These are phyloP conservation scores for Scaptomyza montana DNA, from an alignment of 1,140 invertebrate species.

Conservation along the genomic window DNA sequence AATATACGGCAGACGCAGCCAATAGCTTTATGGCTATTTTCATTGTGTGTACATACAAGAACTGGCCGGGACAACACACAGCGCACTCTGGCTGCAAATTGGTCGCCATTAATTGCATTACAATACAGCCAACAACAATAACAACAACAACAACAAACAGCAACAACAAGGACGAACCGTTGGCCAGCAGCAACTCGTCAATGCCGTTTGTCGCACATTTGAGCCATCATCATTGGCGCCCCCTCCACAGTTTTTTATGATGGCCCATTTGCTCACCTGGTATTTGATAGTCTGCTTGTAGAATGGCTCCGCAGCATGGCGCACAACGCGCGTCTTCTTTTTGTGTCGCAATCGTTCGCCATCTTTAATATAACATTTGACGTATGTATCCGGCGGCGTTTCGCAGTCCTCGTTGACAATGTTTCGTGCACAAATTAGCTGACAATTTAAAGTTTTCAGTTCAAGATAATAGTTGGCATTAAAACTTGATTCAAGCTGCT, in stretches of 20 bases:
- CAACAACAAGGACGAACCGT: slow-evolving; percentile 8
- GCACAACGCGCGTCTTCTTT: slow-evolving; percentile 93
- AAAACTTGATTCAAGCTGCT: too few species aligned
- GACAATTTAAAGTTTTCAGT: neutral
- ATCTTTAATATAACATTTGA: slow-evolving; percentile 96
- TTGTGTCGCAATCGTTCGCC: slow-evolving; percentile 94
- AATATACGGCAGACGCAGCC: slow-evolving; percentile 33
- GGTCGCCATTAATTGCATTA: slow-evolving; percentile 69
- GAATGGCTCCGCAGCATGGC: slow-evolving; percentile 91
- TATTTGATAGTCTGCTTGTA: slow-evolving; percentile 96
- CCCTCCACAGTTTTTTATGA: slow-evolving; percentile 5
- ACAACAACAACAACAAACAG: too few species aligned
- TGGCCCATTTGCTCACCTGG: slow-evolving; percentile 84
- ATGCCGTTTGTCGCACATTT: slow-evolving; percentile 19
- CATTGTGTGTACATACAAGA: neutral
- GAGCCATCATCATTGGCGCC: slow-evolving; percentile 40
- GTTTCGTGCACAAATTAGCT: slow-evolving; percentile 84
- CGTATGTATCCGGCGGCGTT: slow-evolving; percentile 92
- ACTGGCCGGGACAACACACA: neutral
- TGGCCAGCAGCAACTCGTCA: neutral
- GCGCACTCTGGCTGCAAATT: slow-evolving; percentile 36
- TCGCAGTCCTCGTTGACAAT: slow-evolving; percentile 84
- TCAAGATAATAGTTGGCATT: neutral
- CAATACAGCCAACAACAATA: slow-evolving; percentile 47
- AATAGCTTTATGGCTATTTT: slow-evolving; percentile 2